Evolutionary conservation across 2,113 vertebrate species (phyloP), one percentile per base, ranked within the genome.

Genomic region (Sula dactylatra): DNA sequence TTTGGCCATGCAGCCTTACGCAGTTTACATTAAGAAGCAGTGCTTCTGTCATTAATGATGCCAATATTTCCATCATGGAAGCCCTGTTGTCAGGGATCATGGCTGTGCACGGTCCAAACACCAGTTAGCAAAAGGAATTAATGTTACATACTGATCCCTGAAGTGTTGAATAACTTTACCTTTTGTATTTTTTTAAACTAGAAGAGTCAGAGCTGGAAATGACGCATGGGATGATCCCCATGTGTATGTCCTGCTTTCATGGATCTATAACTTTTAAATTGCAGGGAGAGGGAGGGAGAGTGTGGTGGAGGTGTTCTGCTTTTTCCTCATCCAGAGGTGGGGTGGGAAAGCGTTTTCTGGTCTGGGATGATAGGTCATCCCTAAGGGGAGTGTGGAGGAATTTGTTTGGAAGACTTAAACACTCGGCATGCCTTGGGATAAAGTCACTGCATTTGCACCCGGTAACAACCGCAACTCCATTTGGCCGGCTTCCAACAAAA

Each of bases 351-450:
- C 11, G 0, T 91, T 77, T 85, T 88, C 90, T 91, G 84, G 38
- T 59, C 66, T 66, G 74, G 78, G 58, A 90, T 70, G 93, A 86
- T 85, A 87, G 94, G 90, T 95, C 84, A 81, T 97, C 86, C 82
- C 91, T 82, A 83, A 85, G 91, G 89, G 78, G 56, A 89, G 22
- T 14, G 40, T 40, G 54, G 44, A 94, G 73, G 87, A 95, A 94
- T 96, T 95, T 44, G 15, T 91, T 85, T 90, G 87, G 84, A 90
- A 91, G 73, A 9, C 77, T 96, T 77, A n/a, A 87, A 70, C 82
- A 13, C 40, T 92, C 4, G 1, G 52, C 69, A 9, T 90, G 84
- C 74, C 74, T 96, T 29, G 74, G 90, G 73, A 78, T 90, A 83
- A 88, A 94, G 90, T 92, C 81, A 10, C 50, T 64, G 61, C 42